Evolutionary conservation across 2,888 invertebrate species (phyloP), one percentile per base, ranked within the genome.

Genomic region (Cenopis cana): DNA sequence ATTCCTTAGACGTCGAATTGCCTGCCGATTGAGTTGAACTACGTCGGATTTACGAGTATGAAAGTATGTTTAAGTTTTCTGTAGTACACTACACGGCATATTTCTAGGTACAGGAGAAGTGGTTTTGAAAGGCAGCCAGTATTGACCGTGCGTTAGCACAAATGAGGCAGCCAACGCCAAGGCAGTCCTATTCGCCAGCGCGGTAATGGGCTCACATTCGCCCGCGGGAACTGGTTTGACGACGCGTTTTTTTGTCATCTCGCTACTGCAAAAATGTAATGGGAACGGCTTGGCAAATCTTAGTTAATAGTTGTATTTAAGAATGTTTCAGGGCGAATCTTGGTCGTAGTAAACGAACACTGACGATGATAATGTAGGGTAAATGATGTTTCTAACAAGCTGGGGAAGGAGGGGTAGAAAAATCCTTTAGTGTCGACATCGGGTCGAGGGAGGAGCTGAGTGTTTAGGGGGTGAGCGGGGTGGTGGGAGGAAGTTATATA

Each of bases 401-500:
- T 79, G 76, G 77, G 74, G 54, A 62, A 64, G 79, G 76, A 77
- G 81, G 80, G 80, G 83, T 86, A 86, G 85, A 87, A 89, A 89
- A 89, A 87, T 86, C 79, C 83, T 84, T 89, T 89, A 86, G 88
- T 88, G 87, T 86, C 89, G 86, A 86, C 89, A 85, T 83, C 81
- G 85, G 84, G 87, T 85, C 84, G 76, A 76, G 85, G 81, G 84
- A 85, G 84, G 84, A 81, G 82, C 78, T 83, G 89, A 89, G 91
- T 87, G 89, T 87, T 88, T 84, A 83, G 87, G 88, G 89, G 90
- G 89, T 84, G 86, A 85, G 84, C 84, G 82, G 84, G 84, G 85
- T 83, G 87, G 88, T 85, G 85, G 88, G 90, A 87, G 90, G 89
- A 89, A 89, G 91, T 89, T 92, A 90, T 91, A 90, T 91, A 92